Evolutionary conservation across 2,888 invertebrate species (phyloP).

Genomic region (Clanis bilineata): DNA sequence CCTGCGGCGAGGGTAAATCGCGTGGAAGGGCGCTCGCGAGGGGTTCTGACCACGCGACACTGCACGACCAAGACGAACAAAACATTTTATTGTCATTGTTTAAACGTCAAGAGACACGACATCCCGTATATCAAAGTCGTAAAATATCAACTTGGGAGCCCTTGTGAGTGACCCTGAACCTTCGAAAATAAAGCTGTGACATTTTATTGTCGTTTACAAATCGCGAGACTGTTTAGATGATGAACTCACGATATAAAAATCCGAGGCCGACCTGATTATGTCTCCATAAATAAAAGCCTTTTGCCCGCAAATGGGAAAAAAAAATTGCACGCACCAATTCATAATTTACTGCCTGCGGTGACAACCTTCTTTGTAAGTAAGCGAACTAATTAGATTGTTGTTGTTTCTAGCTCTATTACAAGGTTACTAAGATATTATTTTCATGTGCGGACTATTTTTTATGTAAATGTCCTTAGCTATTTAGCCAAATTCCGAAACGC

Average conservation of each 20-base stretch:
- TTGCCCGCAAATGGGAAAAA: not conserved
- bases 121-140: slow-evolving; percentile 1
- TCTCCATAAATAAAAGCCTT: not conserved
- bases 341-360: slow-evolving; percentile 8
- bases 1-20: slow-evolving; percentile 54
- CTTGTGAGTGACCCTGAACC: not conserved
- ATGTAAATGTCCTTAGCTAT: too few relatives aligned
- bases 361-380: slow-evolving; percentile 11
- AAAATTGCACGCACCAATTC: not conserved
- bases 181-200: not conserved
- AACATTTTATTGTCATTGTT: slow-evolving; percentile 34
- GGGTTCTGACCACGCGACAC: slow-evolving; percentile 40
- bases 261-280: not conserved
- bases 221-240: not conserved
- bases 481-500: too few relatives aligned
- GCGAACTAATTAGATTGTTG: slow-evolving; percentile 12
- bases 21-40: slow-evolving; percentile 47
- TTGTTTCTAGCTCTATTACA: slow-evolving; percentile 6
- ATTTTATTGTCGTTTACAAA: not conserved
- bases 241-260: not conserved
- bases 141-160: not conserved
- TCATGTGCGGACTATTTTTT: not conserved
- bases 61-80: slow-evolving; percentile 32
- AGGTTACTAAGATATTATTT: slow-evolving; percentile 2
- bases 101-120: slow-evolving; percentile 10